Base-by-base conservation (phyloP, 2,888 invertebrate genomes). In the Conchocele bisecta region DNA sequence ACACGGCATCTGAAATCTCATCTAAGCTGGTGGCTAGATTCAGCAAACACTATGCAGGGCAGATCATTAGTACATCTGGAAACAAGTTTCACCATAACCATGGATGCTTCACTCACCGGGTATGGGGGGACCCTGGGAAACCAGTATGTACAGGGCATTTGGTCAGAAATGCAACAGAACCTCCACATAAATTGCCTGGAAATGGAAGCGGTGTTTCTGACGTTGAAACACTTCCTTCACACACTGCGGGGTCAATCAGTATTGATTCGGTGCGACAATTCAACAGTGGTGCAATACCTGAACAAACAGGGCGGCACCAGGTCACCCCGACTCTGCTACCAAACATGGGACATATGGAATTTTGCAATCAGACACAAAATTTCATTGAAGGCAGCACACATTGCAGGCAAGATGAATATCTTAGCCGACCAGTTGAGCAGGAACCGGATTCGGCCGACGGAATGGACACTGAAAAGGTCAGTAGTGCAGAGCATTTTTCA, bases 261-360 rank as follows among this genome's bases (percentile, higher is more conserved):
- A n/a, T 33, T 68, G 17, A 60, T 78, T 42, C 20, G 59, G 11
- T 68, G 67, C 17, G 71, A 75, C 71, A 71, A 64, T 24, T 59
- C 64, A 13, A 68, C 72, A 13, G 71, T 68, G 5, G 63, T 72
- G 1, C 72, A 69, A 28, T 71, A 64, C 24, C 11, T 78, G 20
- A 65, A 72, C 65, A 75, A 75, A 54, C 78, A 72, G 35, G 75
- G 69, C 13, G 68, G 77, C 2, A 75, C 72, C 6, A 31, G 37
- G 20, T 72, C 74, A 7, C 59, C 50, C 9, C 24, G 22, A 11
- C 57, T 71, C 6, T 76, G 74, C 51, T 31, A 53, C n/a, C 31
- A 54, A 46, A 39, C 67, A 20, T 70, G 66, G 75, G 37, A 72
- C 7, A 9, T 70, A 13, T 73, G 61, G 65, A 17, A 48, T 22